Evolutionary conservation across 1,140 invertebrate genomes (phyloP).

Genomic region (Eupristina koningsbergeri): DNA sequence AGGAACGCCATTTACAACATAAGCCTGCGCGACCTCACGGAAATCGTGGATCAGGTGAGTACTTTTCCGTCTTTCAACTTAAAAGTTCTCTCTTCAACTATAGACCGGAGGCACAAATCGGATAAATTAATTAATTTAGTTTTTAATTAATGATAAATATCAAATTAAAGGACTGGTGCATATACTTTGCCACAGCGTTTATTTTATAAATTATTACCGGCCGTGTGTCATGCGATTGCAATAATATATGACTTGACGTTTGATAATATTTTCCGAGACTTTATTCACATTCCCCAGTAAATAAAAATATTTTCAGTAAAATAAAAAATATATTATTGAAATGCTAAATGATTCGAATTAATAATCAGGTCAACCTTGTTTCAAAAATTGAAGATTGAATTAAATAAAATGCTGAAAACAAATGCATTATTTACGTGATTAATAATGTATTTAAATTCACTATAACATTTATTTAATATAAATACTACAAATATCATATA

Average conservation of each 20-base stretch:
- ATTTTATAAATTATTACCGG: background rate
- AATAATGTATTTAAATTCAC: background rate
- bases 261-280: background rate
- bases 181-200: background rate
- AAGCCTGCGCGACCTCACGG: conserved; percentile 80
- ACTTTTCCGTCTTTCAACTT: background rate
- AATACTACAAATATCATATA: too few species aligned
- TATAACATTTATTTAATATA: too few species aligned
- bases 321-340: too few species aligned
- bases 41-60: conserved; percentile 76
- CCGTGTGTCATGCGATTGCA: background rate
- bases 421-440: background rate
- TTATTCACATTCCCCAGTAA: background rate
- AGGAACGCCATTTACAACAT: conserved; percentile 88
- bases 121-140: background rate
- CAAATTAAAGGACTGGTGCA: background rate
- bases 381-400: too few species aligned
- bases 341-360: background rate
- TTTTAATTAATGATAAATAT: conserved; percentile 11
- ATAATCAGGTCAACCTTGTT: background rate
- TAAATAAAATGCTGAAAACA: too few species aligned
- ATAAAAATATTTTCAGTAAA: background rate
- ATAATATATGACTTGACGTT: background rate
- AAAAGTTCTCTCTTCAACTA: background rate
- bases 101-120: background rate